These are phyloP conservation scores for Smittia sp. DNA, from an alignment of 2,888 invertebrate genomes.

Conservation along the genomic window DNA sequence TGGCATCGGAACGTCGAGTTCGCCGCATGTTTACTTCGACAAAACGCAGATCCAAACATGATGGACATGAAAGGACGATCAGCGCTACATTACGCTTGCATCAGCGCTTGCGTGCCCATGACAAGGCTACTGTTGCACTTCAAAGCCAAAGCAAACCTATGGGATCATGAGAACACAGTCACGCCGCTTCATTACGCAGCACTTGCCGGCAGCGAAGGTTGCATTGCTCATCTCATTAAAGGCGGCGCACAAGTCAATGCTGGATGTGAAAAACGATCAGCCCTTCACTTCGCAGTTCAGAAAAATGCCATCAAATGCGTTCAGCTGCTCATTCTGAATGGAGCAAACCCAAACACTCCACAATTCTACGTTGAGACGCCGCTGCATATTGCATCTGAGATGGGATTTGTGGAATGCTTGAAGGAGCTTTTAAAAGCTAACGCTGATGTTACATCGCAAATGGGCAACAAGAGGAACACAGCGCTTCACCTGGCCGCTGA, in stretches of 20 bases:
- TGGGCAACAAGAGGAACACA: conserved; percentile 69
- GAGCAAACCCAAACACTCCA: conserved; percentile 78
- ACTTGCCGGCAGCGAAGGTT: conserved; percentile 52
- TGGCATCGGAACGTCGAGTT: conserved; percentile 49
- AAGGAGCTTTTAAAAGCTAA: conserved; percentile 72
- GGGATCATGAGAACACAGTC: conserved; percentile 68
- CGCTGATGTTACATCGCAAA: conserved; percentile 74
- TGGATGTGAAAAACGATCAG: conserved; percentile 66
- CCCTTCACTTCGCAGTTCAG: conserved; percentile 81
- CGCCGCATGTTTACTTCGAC: conserved; percentile 47
- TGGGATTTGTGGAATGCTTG: conserved; percentile 68
- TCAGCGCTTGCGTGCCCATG: conserved; percentile 70
- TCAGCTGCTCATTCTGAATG: conserved; percentile 67
- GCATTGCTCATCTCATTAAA: conserved; percentile 61
- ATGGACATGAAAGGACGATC: conserved; percentile 68
- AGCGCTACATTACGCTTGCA: conserved; percentile 75
- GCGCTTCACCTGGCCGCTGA: conserved; percentile 85
- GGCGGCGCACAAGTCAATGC: conserved; percentile 79
- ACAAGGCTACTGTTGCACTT: conserved; percentile 66
- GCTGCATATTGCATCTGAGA: conserved; percentile 74
- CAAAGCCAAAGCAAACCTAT: conserved; percentile 67
- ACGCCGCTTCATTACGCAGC: conserved; percentile 78
- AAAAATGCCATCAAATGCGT: conserved; percentile 73
- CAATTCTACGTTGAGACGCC: conserved; percentile 85
- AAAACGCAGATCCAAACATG: conserved; percentile 60